Evolutionary conservation across 2,797 vertebrate genomes (phyloP), one percentile per base, ranked within the genome.

Genomic region (Ibycter americanus): DNA sequence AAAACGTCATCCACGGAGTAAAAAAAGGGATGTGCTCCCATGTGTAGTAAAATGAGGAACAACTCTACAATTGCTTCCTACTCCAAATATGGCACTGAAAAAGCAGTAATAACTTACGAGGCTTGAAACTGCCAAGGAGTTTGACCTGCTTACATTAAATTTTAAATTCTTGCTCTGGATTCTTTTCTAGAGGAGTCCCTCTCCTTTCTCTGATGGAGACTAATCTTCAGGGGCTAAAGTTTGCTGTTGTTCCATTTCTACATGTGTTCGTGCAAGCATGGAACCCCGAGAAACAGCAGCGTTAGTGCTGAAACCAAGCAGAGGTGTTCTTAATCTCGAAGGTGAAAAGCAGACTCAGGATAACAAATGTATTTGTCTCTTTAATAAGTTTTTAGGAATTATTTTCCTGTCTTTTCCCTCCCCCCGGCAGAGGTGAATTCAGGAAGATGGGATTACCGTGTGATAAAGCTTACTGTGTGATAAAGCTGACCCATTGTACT

Each of bases 211-310:
- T 82, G 42, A 8, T 25, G 55, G 42, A 76, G 66, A 51, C 34
- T 72, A 23, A 61, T 61, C 76, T 16, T 38, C 68, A 68, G 85
- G 85, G 81, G 65, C 66, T 94, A 7, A 42, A 40, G 6, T 44
- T 74, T 66, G n/a, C 47, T 52, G 83, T 21, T 83, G 52, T 77
- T 61, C n/a, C 65, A 15, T n/a, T 86, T 90, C 46, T 77, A 4
- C 5, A 0, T 3, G 23, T 8, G 4, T 71, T 59, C 6, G 5
- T 65, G 58, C 29, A 11, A 31, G 44, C 4, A 4, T 26, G 36
- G 47, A 59, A 38, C n/a, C 32, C 20, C 0, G 0, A 36, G 70
- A 26, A 82, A 21, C 20, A 36, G 80, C 72, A 13, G n/a, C 1
- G 16, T 67, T 73, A 9, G 74, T 52, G 84, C 87, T 52, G 51